Evolutionary conservation across 2,797 vertebrate genomes (phyloP).

Genomic region (Eutrigla gurnardus): DNA sequence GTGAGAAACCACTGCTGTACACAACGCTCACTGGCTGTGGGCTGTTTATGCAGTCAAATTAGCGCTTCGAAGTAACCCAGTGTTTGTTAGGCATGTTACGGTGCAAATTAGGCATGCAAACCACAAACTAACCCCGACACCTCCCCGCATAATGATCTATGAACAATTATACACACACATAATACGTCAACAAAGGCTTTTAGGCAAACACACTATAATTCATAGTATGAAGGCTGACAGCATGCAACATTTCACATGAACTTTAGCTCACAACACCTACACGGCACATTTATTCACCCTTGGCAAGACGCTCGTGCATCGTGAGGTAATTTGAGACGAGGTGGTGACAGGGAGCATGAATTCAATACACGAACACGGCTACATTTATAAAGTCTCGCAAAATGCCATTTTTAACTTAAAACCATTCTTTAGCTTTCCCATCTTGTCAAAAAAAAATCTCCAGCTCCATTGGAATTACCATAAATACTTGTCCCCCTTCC

Average conservation of each 20-base stretch:
- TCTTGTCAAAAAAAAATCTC: conserved; percentile 54
- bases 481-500: conserved; percentile 70
- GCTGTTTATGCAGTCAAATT: conserved; percentile 53
- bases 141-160: conserved; percentile 57
- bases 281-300: conserved; percentile 26
- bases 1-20: conserved; percentile 37
- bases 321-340: conserved; percentile 20
- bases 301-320: conserved; percentile 19
- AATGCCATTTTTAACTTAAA: conserved; percentile 61
- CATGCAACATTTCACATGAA: conserved; percentile 56
- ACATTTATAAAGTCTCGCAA: conserved; percentile 40
- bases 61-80: conserved; percentile 48
- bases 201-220: conserved; percentile 60
- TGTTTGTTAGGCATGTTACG: conserved; percentile 41
- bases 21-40: conserved; percentile 40
- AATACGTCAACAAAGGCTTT: conserved; percentile 64
- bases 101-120: conserved; percentile 47
- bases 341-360: not conserved
- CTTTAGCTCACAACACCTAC: conserved; percentile 41
- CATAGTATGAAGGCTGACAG: conserved; percentile 34
- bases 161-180: conserved; percentile 48
- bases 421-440: conserved; percentile 59
- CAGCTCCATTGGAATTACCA: conserved; percentile 71
- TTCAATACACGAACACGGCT: conserved; percentile 48
- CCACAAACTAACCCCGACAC: conserved; percentile 23